Evolutionary conservation across 2,888 invertebrate genomes (phyloP).

Genomic region (Mythimna pallens): DNA sequence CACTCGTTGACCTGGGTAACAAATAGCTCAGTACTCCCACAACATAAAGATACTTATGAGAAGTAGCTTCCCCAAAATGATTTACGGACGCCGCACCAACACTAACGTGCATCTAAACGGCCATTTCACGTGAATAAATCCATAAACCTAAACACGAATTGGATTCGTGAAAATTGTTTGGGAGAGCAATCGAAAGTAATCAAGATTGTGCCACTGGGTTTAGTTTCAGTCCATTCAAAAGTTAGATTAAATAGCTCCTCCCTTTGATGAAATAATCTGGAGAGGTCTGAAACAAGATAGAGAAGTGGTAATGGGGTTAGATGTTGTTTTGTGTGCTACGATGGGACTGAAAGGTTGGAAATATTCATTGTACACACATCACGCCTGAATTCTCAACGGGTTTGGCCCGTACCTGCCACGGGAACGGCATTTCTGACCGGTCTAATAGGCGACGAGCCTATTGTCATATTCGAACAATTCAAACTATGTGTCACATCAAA

Average conservation of each 20-base stretch:
- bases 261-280: constrained; percentile 37
- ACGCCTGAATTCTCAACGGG: constrained; percentile 8
- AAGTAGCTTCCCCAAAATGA: constrained; percentile 16
- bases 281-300: constrained; percentile 4
- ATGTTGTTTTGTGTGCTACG: constrained; percentile 19
- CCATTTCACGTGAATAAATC: constrained; percentile 15
- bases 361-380: constrained; percentile 27
- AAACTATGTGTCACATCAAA: neutral
- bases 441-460: neutral
- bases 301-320: constrained; percentile 15
- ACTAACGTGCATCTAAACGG: constrained; percentile 22
- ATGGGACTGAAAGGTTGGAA: neutral
- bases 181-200: constrained; percentile 39
- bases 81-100: constrained; percentile 14
- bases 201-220: constrained; percentile 34
- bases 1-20: constrained; percentile 93
- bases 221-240: constrained; percentile 45
- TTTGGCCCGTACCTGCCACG: neutral
- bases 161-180: constrained; percentile 16
- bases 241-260: constrained; percentile 44
- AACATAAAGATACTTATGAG: constrained; percentile 3
- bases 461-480: constrained; percentile 23
- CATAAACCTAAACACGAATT: constrained; percentile 21
- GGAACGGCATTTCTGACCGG: neutral
- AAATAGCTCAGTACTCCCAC: constrained; percentile 9